A percentile compares a stretch with the other conserved stretches of the same genome.
Evolutionary conservation across 2,113 vertebrate species (phyloP).

Genomic region (Melanotaenia duboulayi): DNA sequence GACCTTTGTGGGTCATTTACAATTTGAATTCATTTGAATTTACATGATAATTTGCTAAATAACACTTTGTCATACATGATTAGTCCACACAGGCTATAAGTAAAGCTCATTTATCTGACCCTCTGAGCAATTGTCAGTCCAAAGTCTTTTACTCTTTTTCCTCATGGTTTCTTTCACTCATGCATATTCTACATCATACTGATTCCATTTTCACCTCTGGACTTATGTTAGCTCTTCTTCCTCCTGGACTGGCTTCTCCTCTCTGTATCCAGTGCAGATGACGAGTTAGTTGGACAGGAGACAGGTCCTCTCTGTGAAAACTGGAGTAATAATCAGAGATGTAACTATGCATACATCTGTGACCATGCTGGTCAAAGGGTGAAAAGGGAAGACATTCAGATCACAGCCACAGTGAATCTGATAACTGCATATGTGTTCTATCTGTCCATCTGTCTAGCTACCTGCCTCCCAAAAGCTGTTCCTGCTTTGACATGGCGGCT

Average conservation of each 20-base stretch:
- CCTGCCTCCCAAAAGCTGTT: conserved; percentile 68
- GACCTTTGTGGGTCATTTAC: not conserved
- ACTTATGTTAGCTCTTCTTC: conserved; percentile 33
- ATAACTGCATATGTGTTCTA: conserved; percentile 60
- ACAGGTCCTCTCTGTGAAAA: conserved; percentile 60
- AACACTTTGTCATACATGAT: conserved; percentile 64
- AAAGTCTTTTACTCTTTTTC: conserved; percentile 64
- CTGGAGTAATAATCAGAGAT: conserved; percentile 68
- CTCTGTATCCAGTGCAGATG: conserved; percentile 36
- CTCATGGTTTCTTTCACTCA: conserved; percentile 69
- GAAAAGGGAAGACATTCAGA: conserved; percentile 65
- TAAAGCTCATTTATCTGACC: conserved; percentile 37
- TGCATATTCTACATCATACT: conserved; percentile 75
- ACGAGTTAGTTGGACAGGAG: conserved; percentile 52
- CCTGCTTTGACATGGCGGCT: conserved; percentile 48
- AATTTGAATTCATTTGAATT: conserved; percentile 8
- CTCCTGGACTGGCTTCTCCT: conserved; percentile 47
- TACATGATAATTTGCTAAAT: conserved; percentile 32
- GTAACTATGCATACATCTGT: conserved; percentile 65
- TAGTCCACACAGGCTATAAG: conserved; percentile 46
- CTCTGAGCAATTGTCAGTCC: conserved; percentile 47
- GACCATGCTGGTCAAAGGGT: conserved; percentile 68
- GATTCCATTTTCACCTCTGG: conserved; percentile 71
- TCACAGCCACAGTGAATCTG: conserved; percentile 70
- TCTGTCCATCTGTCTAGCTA: conserved; percentile 58